phyloP scores from a whole-genome alignment of 2,113 vertebrate species.

The Pedetes capensis region DNA sequence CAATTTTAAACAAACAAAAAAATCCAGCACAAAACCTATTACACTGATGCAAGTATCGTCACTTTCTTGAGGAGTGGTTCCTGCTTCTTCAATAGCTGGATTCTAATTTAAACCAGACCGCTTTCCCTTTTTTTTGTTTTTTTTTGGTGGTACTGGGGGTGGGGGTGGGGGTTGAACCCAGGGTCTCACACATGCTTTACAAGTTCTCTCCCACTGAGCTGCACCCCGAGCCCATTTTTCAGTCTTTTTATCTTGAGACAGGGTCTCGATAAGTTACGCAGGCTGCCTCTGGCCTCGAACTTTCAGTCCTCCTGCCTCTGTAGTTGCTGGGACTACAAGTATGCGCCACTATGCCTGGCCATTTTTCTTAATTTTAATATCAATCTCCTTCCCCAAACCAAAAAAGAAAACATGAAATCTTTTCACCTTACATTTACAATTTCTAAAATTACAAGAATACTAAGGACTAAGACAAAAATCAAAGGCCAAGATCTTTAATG shows the following conservation, averaged over 20 bases:
- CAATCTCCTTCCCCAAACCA: background rate
- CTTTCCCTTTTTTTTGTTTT: too few species aligned
- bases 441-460: background rate
- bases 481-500: background rate
- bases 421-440: background rate
- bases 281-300: too few species aligned
- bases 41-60: background rate
- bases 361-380: background rate
- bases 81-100: background rate
- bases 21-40: background rate
- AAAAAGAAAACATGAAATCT: background rate
- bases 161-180: too few species aligned
- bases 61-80: background rate
- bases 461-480: background rate
- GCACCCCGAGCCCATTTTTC: too few species aligned
- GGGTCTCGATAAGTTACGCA: too few species aligned
- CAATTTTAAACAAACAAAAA: background rate
- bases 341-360: too few species aligned
- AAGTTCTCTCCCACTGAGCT: too few species aligned
- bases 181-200: too few species aligned
- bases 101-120: background rate
- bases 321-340: too few species aligned
- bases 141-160: too few species aligned
- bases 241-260: too few species aligned
- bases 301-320: too few species aligned